Conservation (phyloP, 2,888 invertebrate genomes). For the Mesochorus sp. region DNA sequence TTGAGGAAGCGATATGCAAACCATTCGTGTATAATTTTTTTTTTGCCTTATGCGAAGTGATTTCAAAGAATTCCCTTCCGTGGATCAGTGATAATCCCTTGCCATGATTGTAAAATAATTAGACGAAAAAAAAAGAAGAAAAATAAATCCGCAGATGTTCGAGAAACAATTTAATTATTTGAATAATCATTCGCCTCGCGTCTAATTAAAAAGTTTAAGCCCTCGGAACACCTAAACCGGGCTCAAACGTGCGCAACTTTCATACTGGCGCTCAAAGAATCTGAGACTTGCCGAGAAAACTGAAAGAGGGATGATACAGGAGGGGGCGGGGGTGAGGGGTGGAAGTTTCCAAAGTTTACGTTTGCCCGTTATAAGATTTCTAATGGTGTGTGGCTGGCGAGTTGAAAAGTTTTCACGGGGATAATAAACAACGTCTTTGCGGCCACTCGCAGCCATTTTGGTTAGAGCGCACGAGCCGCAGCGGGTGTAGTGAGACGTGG, state of each 20-base stretch:
- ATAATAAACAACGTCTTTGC: slow-evolving; percentile 56
- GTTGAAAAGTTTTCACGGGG: slow-evolving; percentile 35
- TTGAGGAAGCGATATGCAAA: too few relatives aligned
- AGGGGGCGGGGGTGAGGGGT: slow-evolving; percentile 15
- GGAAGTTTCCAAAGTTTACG: slow-evolving; percentile 43
- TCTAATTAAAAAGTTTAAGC: neutral
- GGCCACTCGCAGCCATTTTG: slow-evolving; percentile 33
- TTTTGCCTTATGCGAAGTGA: neutral
- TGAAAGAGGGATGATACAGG: neutral
- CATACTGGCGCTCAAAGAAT: neutral
- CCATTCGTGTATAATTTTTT: too few relatives aligned
- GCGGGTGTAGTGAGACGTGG: neutral
- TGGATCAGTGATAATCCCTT: too few relatives aligned
- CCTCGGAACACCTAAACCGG: too few relatives aligned
- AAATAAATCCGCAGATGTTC: neutral
- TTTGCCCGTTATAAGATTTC: slow-evolving; percentile 49
- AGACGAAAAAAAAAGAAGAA: too few relatives aligned
- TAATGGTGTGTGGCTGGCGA: slow-evolving; percentile 20
- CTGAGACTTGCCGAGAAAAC: neutral
- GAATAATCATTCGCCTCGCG: neutral
- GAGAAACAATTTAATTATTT: neutral
- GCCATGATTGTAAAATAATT: too few relatives aligned
- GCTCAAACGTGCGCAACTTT: too few relatives aligned
- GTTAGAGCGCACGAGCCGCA: slow-evolving; percentile 6
- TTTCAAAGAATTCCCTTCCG: too few relatives aligned